A percentile compares a stretch with the other conserved stretches of the same genome.
These are phyloP conservation scores for Rhinichthys klamathensis DNA, from an alignment of 2,113 vertebrate species.

Conservation along the genomic window DNA sequence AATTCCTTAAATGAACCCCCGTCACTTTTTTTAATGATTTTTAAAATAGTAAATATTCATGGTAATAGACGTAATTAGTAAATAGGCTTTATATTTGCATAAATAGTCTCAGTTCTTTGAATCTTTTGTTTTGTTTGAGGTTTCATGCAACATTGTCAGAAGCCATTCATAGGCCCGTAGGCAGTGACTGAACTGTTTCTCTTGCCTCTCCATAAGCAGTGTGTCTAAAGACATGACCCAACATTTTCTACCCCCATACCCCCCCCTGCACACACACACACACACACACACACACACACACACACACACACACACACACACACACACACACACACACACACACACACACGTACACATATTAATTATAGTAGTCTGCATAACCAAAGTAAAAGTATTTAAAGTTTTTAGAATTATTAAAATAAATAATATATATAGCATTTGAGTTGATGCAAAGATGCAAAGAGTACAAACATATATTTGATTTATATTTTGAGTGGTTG, in stretches of 20 bases:
- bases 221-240: neutral
- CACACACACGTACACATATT: neutral
- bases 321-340: no score
- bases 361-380: neutral
- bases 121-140: slow-evolving; percentile 11
- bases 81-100: neutral
- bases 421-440: neutral
- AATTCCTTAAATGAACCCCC: neutral
- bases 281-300: no score
- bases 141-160: slow-evolving; percentile 9
- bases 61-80: neutral
- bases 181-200: no score
- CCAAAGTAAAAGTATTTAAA: no score
- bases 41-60: neutral
- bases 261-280: no score
- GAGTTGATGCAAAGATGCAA: neutral
- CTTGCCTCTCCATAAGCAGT: no score
- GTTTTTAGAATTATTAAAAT: no score
- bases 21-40: neutral
- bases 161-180: neutral
- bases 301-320: no score
- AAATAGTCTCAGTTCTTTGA: neutral
- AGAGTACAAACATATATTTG: neutral
- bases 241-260: neutral
- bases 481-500: no score